Evolutionary conservation across 2,888 invertebrate species (phyloP).

Genomic region (Philereme vetulata): DNA sequence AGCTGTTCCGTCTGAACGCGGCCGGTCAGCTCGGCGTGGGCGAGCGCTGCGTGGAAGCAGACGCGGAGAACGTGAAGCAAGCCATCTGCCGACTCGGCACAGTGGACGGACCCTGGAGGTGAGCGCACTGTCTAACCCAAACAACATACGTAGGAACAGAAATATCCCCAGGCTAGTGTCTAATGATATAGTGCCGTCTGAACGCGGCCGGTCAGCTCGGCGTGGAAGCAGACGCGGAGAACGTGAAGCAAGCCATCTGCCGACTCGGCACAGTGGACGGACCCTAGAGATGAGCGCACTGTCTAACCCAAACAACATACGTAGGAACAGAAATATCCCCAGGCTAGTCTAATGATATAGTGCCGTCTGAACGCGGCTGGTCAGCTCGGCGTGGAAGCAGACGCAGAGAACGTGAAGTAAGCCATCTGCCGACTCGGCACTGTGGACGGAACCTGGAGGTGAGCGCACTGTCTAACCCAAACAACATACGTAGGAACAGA

Average conservation of each 20-base stretch:
- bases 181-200: slow-evolving; percentile 85
- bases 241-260: slow-evolving; percentile 95
- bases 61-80: slow-evolving; percentile 92
- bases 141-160: too few species aligned
- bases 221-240: slow-evolving; percentile 93
- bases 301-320: too few species aligned
- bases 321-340: not conserved
- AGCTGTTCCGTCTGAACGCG: slow-evolving; percentile 95
- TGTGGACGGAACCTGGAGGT: slow-evolving; percentile 96
- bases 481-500: too few species aligned
- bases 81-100: slow-evolving; percentile 96
- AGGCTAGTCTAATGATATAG: slow-evolving; percentile 6
- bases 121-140: not conserved
- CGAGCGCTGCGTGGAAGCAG: slow-evolving; percentile 97
- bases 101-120: slow-evolving; percentile 96
- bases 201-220: slow-evolving; percentile 97
- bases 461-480: not conserved
- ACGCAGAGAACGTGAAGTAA: slow-evolving; percentile 92
- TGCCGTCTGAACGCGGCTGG: slow-evolving; percentile 96
- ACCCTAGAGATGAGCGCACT: slow-evolving; percentile 87
- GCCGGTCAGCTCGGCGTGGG: slow-evolving; percentile 98
- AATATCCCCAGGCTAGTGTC: not conserved
- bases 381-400: slow-evolving; percentile 96
- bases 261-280: slow-evolving; percentile 96
- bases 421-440: slow-evolving; percentile 96